phyloP scores from a whole-genome alignment of 2,113 vertebrate genomes.

The Sakesphorus luctuosus region DNA sequence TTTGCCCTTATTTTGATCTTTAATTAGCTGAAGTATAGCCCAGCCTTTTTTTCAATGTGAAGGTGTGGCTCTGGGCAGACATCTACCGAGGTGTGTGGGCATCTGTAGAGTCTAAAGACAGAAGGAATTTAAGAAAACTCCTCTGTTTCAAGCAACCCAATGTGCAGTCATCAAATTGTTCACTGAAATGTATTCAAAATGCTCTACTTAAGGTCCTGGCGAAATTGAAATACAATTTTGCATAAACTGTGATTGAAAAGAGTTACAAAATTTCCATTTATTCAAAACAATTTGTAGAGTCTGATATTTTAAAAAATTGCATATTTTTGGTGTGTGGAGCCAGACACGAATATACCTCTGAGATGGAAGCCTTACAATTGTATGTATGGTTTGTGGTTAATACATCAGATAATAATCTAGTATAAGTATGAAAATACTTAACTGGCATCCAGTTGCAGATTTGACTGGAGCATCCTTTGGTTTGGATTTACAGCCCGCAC shows the following conservation, averaged over 20 bases:
- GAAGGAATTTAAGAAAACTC: conserved; percentile 21
- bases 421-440: conserved; percentile 12
- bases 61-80: background rate
- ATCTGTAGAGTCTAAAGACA: background rate
- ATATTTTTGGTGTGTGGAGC: background rate
- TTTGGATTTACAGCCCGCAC: background rate
- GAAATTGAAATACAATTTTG: conserved; percentile 28
- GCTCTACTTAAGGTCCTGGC: background rate
- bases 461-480: conserved; percentile 24
- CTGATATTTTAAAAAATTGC: background rate
- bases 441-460: background rate
- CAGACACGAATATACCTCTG: background rate
- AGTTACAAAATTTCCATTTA: conserved; percentile 18
- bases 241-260: conserved; percentile 19
- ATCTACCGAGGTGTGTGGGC: conserved; percentile 8
- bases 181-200: background rate
- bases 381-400: conserved; percentile 28
- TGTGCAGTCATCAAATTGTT: background rate
- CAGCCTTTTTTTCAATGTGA: background rate
- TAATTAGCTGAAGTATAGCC: background rate
- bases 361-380: conserved; percentile 3
- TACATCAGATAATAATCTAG: conserved; percentile 5
- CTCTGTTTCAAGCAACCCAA: background rate
- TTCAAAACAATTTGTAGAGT: conserved; percentile 17
- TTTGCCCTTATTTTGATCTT: conserved; percentile 11